Conservation (phyloP, 2,797 vertebrate genomes). For the Jordanella pulchra region DNA sequence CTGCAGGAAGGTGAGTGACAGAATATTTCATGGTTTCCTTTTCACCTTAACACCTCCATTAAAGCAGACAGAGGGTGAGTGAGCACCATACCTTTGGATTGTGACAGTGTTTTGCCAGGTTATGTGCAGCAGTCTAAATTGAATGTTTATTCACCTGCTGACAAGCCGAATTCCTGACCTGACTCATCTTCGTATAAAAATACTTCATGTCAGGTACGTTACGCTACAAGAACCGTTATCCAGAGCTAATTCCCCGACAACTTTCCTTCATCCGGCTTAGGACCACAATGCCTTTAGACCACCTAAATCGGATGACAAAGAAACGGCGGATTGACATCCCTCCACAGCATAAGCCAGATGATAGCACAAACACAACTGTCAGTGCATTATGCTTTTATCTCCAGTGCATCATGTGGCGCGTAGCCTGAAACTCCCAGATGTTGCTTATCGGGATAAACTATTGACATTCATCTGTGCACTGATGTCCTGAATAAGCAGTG, state of each 20-base stretch:
- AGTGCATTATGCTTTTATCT: conserved; percentile 72
- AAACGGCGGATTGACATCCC: conserved; percentile 57
- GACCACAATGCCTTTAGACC: conserved; percentile 63
- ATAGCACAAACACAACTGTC: conserved; percentile 67
- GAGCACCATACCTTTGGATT: conserved; percentile 50
- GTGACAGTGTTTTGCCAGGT: conserved; percentile 61
- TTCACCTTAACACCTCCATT: conserved; percentile 71
- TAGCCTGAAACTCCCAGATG: conserved; percentile 70
- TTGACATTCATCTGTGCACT: conserved; percentile 68
- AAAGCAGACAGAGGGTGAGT: conserved; percentile 60
- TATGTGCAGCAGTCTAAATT: conserved; percentile 57
- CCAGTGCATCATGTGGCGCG: conserved; percentile 63
- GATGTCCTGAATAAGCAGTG: conserved; percentile 67
- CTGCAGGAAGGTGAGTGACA: conserved; percentile 80
- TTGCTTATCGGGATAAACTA: conserved; percentile 74
- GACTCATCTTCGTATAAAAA: conserved; percentile 64
- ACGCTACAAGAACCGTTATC: conserved; percentile 70
- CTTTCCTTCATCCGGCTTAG: conserved; percentile 66
- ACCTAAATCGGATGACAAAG: conserved; percentile 65
- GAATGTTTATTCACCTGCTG: conserved; percentile 71
- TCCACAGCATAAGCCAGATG: conserved; percentile 37
- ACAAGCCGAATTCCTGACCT: conserved; percentile 60
- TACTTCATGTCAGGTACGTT: conserved; percentile 73
- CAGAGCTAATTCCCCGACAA: conserved; percentile 65
- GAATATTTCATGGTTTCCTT: conserved; percentile 70